These are phyloP conservation scores for Oscheius onirici DNA, from an alignment of 2,888 invertebrate genomes.

Conservation along the genomic window DNA sequence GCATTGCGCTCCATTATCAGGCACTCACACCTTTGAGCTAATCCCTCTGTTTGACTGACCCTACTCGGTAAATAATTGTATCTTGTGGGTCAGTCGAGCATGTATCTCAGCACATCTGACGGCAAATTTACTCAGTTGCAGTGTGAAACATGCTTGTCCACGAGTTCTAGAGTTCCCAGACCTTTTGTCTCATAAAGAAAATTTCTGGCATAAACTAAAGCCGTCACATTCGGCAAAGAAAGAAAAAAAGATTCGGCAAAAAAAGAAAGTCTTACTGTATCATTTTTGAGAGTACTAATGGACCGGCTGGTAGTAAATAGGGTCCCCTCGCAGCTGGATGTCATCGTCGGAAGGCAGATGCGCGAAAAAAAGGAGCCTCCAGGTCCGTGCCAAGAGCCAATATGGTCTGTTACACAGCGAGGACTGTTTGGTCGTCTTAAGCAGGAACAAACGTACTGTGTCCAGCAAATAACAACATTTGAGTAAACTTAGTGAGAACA, in stretches of 20 bases:
- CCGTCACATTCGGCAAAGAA: not conserved
- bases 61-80: constrained; percentile 29
- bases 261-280: not conserved
- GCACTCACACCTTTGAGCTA: constrained; percentile 32
- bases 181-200: not conserved
- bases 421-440: constrained; percentile 26
- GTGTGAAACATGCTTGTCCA: not conserved
- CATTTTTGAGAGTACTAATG: not conserved
- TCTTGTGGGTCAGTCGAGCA: constrained; percentile 24
- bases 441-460: constrained; percentile 29
- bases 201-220: not conserved
- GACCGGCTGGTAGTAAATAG: constrained; percentile 12
- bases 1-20: constrained; percentile 29
- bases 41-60: constrained; percentile 30
- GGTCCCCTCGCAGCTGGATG: constrained; percentile 13
- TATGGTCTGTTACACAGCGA: constrained; percentile 7
- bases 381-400: constrained; percentile 21
- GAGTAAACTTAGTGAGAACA: not conserved
- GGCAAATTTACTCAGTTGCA: constrained; percentile 21
- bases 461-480: constrained; percentile 18
- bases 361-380: constrained; percentile 1
- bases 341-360: not conserved
- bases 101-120: constrained; percentile 14
- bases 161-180: not conserved
- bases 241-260: not conserved